phyloP scores from a whole-genome alignment of 2,888 invertebrate species.

The Lomographa bimaculata region DNA sequence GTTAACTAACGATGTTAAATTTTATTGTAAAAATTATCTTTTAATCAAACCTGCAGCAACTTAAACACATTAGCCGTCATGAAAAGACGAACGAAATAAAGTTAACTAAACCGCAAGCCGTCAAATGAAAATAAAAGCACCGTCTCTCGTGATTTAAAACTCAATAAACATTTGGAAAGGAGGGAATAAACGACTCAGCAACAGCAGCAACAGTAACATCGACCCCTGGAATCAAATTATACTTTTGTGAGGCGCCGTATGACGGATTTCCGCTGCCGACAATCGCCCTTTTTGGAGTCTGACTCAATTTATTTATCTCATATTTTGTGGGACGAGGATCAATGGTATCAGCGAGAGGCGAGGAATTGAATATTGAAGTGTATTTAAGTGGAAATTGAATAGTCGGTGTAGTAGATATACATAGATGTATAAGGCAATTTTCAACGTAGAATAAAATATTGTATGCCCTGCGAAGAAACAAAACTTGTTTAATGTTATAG shows the following conservation, averaged over 20 bases:
- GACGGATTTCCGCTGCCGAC: constrained; percentile 58
- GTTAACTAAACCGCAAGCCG: constrained; percentile 10
- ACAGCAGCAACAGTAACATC: constrained; percentile 28
- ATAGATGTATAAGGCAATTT: constrained; percentile 8
- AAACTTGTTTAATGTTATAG: too few relatives aligned
- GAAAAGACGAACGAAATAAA: constrained; percentile 4
- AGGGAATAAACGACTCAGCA: constrained; percentile 30
- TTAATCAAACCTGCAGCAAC: not conserved
- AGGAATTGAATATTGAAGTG: constrained; percentile 28
- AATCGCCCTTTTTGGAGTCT: constrained; percentile 57
- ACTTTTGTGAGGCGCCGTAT: constrained; percentile 46
- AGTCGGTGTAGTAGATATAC: constrained; percentile 11
- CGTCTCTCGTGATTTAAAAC: constrained; percentile 22
- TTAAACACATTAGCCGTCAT: too few relatives aligned
- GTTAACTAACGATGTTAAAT: too few relatives aligned
- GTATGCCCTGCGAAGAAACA: too few relatives aligned
- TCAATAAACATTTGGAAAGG: constrained; percentile 30
- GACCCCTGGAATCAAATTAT: constrained; percentile 50
- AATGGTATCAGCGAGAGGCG: constrained; percentile 19
- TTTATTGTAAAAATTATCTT: too few relatives aligned
- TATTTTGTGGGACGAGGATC: constrained; percentile 41
- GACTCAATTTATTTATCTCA: constrained; percentile 64
- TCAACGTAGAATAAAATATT: not conserved
- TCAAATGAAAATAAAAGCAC: constrained; percentile 21
- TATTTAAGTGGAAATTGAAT: constrained; percentile 15